Conservation (phyloP, 2,113 vertebrate species). For the Prinia subflava region DNA sequence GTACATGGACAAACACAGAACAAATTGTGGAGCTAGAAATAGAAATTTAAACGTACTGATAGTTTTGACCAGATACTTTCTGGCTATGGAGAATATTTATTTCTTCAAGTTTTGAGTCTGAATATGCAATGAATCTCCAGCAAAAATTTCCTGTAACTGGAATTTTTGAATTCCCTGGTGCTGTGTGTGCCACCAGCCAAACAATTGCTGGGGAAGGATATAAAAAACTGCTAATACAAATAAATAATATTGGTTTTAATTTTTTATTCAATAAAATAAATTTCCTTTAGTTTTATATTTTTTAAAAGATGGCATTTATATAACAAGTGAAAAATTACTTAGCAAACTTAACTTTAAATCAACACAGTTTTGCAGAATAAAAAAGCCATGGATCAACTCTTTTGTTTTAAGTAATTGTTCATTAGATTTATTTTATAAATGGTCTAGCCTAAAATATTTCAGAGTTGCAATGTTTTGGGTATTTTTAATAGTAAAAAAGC, state of each 20-base stretch:
- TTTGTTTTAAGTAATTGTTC: neutral
- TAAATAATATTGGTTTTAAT: neutral
- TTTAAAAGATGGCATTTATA: neutral
- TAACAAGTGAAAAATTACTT: neutral
- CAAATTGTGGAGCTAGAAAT: neutral
- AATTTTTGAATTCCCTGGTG: constrained; percentile 17
- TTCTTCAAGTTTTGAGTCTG: neutral
- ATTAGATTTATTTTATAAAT: neutral
- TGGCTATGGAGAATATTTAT: neutral
- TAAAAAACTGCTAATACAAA: neutral
- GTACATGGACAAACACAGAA: neutral
- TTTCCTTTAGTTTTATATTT: neutral
- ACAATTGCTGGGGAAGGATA: neutral
- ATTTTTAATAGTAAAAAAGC: neutral
- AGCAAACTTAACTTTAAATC: neutral
- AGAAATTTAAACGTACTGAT: neutral
- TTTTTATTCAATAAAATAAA: neutral
- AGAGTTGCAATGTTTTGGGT: neutral
- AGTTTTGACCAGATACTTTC: neutral
- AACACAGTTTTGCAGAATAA: neutral
- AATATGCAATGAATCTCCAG: constrained; percentile 13
- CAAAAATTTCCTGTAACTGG: constrained; percentile 17
- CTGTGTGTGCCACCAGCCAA: neutral
- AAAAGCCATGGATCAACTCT: neutral
- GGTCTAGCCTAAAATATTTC: neutral